phyloP scores from a whole-genome alignment of 2,888 invertebrate genomes.

The Leucoma salicis region DNA sequence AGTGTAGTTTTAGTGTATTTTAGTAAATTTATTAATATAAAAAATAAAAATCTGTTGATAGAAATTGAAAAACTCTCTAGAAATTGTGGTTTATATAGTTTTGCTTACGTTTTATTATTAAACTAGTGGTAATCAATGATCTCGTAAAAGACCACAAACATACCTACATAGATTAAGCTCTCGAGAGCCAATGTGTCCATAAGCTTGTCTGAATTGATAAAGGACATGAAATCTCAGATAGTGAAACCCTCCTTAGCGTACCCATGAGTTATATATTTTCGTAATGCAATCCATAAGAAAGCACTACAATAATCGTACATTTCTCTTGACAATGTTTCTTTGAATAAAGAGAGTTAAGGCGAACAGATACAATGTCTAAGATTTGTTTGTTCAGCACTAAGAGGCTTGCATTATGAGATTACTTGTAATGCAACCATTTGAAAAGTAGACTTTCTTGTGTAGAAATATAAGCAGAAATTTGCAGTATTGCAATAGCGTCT shows the following conservation, averaged over 20 bases:
- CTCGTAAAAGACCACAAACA: conserved; percentile 53
- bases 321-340: conserved; percentile 79
- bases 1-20: too few species aligned
- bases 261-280: conserved; percentile 71
- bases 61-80: too few species aligned
- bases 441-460: conserved; percentile 59
- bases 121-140: conserved; percentile 44
- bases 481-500: conserved; percentile 36
- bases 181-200: conserved; percentile 68
- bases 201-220: conserved; percentile 70
- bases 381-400: conserved; percentile 74
- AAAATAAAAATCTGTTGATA: too few species aligned
- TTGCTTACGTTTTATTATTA: conserved; percentile 24
- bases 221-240: conserved; percentile 73
- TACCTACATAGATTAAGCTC: conserved; percentile 57
- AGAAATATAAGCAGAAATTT: conserved; percentile 53
- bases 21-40: too few species aligned
- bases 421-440: conserved; percentile 44
- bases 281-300: conserved; percentile 78
- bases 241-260: conserved; percentile 63
- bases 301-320: conserved; percentile 77
- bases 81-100: background rate
- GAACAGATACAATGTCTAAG: conserved; percentile 77
- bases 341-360: conserved; percentile 78
- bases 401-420: conserved; percentile 68